Evolutionary conservation across 2,888 invertebrate species (phyloP).

Genomic region (Tipula confusa): DNA sequence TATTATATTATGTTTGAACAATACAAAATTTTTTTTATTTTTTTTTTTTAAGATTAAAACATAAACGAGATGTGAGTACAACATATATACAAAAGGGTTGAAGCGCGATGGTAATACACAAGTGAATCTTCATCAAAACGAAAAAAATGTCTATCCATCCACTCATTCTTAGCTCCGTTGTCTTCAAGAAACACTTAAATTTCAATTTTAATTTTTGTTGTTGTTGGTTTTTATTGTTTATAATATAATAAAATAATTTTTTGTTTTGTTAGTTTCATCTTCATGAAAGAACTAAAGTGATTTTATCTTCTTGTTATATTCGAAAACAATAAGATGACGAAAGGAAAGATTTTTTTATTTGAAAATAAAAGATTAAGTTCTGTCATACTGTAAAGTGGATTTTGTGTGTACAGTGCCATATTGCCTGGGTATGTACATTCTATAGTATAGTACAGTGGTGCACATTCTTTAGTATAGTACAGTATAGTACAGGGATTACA

Average conservation of each 20-base stretch:
- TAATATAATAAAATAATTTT: not conserved
- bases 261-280: too few species aligned
- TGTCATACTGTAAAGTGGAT: not conserved
- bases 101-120: not conserved
- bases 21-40: too few species aligned
- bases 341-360: not conserved
- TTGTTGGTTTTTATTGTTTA: not conserved
- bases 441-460: too few species aligned
- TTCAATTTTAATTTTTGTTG: too few species aligned
- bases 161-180: not conserved
- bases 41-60: not conserved
- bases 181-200: conserved; percentile 9
- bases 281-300: not conserved
- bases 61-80: not conserved
- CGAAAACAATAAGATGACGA: conserved; percentile 16
- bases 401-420: not conserved
- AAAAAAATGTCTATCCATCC: not conserved
- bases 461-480: too few species aligned
- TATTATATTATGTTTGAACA: not conserved
- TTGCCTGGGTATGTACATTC: not conserved
- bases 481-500: too few species aligned
- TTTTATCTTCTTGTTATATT: not conserved
- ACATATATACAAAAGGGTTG: not conserved
- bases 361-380: too few species aligned
- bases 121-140: not conserved